These are phyloP conservation scores for Ammodramus savannarum DNA, from an alignment of 2,113 vertebrate species.

Conservation along the genomic window DNA sequence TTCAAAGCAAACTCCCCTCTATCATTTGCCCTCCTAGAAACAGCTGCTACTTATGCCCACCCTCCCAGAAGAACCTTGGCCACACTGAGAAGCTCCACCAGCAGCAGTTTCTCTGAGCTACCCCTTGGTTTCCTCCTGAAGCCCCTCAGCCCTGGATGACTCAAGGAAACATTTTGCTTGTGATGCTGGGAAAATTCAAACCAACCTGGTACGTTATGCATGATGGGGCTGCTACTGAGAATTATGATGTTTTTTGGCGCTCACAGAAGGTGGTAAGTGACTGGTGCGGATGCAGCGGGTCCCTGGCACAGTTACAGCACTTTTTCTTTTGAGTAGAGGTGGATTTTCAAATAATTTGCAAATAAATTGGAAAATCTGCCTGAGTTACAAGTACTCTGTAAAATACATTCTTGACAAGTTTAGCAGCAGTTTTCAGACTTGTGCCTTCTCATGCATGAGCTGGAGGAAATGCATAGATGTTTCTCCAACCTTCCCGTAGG, in stretches of 20 bases:
- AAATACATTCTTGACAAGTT: neutral
- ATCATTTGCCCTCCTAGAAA: neutral
- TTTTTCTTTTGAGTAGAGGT: neutral
- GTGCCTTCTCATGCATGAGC: neutral
- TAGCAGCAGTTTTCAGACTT: neutral
- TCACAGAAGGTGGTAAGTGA: neutral
- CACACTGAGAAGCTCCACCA: neutral
- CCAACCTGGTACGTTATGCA: neutral
- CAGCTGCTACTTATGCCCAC: neutral
- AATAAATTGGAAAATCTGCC: slow-evolving; percentile 24
- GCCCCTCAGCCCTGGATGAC: neutral
- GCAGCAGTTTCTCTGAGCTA: neutral
- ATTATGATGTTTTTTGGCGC: neutral
- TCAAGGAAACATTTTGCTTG: neutral
- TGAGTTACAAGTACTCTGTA: neutral
- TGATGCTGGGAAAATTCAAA: neutral
- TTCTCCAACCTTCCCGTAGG: neutral
- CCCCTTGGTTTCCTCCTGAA: neutral
- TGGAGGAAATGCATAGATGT: neutral
- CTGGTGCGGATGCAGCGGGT: accelerated
- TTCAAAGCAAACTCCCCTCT: neutral
- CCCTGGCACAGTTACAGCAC: neutral
- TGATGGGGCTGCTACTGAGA: neutral
- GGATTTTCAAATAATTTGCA: slow-evolving; percentile 35
- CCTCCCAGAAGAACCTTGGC: neutral